phyloP scores from a whole-genome alignment of 2,888 invertebrate genomes.

The Phanerotoma sp. region DNA sequence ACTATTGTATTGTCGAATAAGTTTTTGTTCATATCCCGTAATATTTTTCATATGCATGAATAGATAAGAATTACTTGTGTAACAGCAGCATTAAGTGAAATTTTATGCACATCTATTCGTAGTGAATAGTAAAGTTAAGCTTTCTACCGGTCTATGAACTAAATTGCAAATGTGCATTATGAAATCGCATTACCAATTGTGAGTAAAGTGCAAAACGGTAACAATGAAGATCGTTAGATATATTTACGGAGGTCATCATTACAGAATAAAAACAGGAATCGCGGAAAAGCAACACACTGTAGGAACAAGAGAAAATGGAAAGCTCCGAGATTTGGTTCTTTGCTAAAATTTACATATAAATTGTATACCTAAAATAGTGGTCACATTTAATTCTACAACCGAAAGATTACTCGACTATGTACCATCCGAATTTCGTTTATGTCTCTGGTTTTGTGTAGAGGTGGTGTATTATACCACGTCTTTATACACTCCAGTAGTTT shows the following conservation, averaged over 20 bases:
- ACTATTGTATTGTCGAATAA: not conserved
- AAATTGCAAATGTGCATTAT: not conserved
- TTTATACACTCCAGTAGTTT: too few species aligned
- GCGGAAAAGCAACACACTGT: too few species aligned
- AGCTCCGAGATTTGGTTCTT: not conserved
- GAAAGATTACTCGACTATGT: slow-evolving; percentile 30
- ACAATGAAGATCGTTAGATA: slow-evolving; percentile 4
- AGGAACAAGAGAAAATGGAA: slow-evolving; percentile 1
- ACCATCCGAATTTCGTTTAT: not conserved
- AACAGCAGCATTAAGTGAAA: too few species aligned
- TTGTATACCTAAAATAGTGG: slow-evolving; percentile 51
- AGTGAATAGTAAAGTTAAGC: not conserved
- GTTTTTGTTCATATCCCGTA: not conserved
- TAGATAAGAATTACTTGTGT: too few species aligned
- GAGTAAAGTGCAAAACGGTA: not conserved
- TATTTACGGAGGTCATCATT: not conserved
- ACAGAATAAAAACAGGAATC: too few species aligned
- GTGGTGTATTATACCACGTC: too few species aligned
- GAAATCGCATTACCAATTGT: too few species aligned
- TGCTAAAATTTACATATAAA: slow-evolving; percentile 49
- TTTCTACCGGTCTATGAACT: not conserved
- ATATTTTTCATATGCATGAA: too few species aligned
- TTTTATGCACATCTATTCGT: too few species aligned
- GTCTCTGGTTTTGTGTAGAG: too few species aligned
- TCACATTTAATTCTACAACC: slow-evolving; percentile 51